Conservation (phyloP, 2,888 invertebrate genomes). For the Erynnis tages region DNA sequence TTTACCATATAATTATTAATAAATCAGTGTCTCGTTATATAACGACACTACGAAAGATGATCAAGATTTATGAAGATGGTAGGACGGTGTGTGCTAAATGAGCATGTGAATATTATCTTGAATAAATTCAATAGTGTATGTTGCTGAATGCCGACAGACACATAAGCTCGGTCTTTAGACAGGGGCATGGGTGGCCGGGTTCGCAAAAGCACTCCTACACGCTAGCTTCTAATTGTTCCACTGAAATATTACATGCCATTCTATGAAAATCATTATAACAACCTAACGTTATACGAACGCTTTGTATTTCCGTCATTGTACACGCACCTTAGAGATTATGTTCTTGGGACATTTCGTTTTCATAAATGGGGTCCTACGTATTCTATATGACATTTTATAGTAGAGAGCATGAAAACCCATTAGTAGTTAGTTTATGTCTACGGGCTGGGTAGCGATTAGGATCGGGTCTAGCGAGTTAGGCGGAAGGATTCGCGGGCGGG, state of each 20-base stretch:
- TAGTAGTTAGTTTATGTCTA: conserved; percentile 31
- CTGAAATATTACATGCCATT: conserved; percentile 17
- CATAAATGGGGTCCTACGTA: too few relatives aligned
- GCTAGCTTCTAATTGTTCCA: conserved; percentile 52
- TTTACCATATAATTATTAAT: conserved; percentile 34
- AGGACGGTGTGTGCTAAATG: conserved; percentile 5
- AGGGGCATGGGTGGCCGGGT: conserved; percentile 51
- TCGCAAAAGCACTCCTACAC: conserved; percentile 40
- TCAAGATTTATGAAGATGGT: neutral
- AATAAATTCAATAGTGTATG: conserved; percentile 16
- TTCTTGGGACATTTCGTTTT: neutral
- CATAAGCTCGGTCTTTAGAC: conserved; percentile 36
- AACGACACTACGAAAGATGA: conserved; percentile 18
- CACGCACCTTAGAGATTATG: neutral
- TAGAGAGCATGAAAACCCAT: conserved; percentile 28
- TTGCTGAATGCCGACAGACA: conserved; percentile 30
- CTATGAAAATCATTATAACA: conserved; percentile 16
- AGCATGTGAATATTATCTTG: neutral
- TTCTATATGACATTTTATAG: too few relatives aligned
- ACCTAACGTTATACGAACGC: neutral
- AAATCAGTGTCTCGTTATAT: conserved; percentile 38
- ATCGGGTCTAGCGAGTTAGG: conserved; percentile 55
- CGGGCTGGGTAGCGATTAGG: conserved; percentile 50
- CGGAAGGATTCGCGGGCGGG: conserved; percentile 54
- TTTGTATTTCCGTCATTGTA: neutral